A percentile compares a stretch with the other conserved stretches of the same genome.
phyloP scores from a whole-genome alignment of 2,888 invertebrate genomes.

The Lithophane semibrunnea region DNA sequence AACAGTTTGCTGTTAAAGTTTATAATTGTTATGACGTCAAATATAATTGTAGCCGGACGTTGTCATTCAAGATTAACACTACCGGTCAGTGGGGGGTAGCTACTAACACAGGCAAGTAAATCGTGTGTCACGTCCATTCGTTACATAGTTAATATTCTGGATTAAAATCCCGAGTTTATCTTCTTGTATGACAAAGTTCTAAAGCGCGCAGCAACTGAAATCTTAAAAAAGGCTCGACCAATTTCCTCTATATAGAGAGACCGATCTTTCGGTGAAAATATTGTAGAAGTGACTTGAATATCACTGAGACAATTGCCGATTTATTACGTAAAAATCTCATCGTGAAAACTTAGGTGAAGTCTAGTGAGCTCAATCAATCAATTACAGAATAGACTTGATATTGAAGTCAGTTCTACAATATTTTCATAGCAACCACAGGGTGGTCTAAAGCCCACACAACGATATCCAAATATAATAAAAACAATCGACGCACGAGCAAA shows the following conservation, averaged over 20 bases:
- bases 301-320: too few relatives aligned
- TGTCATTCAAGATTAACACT: slow-evolving; percentile 8
- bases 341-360: too few relatives aligned
- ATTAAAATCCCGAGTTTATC: neutral
- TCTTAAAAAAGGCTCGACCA: too few relatives aligned
- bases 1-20: slow-evolving; percentile 23
- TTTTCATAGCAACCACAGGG: neutral
- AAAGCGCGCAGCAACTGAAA: too few relatives aligned
- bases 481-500: slow-evolving; percentile 20
- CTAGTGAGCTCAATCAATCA: too few relatives aligned
- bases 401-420: neutral
- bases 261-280: too few relatives aligned
- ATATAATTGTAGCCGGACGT: slow-evolving; percentile 21
- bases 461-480: slow-evolving; percentile 27
- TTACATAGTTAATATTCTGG: neutral
- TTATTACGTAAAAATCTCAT: too few relatives aligned
- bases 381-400: too few relatives aligned
- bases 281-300: too few relatives aligned
- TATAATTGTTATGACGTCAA: slow-evolving; percentile 32
- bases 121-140: neutral
- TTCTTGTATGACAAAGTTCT: too few relatives aligned
- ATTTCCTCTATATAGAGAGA: too few relatives aligned
- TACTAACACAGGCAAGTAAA: neutral
- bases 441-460: slow-evolving; percentile 50
- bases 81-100: slow-evolving; percentile 12